Conservation (phyloP, 2,113 vertebrate species). For the Cinclus cinclus region DNA sequence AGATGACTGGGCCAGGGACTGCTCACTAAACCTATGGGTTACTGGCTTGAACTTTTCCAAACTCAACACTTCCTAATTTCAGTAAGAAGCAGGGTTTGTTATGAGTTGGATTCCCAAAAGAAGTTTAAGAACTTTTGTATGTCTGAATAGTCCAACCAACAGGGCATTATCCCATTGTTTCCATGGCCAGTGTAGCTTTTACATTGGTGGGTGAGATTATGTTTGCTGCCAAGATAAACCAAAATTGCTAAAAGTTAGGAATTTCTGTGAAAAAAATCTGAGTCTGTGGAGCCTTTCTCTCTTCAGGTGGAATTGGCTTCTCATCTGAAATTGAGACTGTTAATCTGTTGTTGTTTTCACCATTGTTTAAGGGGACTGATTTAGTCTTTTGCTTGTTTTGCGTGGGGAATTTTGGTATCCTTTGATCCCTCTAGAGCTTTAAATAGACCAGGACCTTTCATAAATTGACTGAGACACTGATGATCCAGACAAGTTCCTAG, state of each 20-base stretch:
- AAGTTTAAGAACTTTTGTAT: neutral
- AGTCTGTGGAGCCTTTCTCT: neutral
- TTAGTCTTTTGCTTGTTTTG: neutral
- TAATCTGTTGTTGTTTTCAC: neutral
- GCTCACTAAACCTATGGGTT: neutral
- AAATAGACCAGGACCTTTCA: neutral
- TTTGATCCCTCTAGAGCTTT: neutral
- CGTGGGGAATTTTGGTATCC: neutral
- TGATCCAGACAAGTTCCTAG: neutral
- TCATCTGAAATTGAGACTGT: neutral
- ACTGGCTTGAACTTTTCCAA: neutral
- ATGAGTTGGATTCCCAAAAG: neutral
- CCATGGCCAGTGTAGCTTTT: neutral
- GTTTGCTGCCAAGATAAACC: neutral
- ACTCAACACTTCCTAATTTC: neutral
- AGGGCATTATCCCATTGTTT: neutral
- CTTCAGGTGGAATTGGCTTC: neutral
- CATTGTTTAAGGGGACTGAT: neutral
- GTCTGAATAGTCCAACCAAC: neutral
- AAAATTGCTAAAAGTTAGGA: neutral
- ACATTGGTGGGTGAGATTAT: neutral
- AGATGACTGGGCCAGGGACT: neutral
- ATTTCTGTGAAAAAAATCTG: neutral
- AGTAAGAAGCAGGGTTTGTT: neutral
- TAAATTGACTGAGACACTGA: neutral